Evolutionary conservation across 2,797 vertebrate species (phyloP).

Genomic region (Bovichtus diacanthus): DNA sequence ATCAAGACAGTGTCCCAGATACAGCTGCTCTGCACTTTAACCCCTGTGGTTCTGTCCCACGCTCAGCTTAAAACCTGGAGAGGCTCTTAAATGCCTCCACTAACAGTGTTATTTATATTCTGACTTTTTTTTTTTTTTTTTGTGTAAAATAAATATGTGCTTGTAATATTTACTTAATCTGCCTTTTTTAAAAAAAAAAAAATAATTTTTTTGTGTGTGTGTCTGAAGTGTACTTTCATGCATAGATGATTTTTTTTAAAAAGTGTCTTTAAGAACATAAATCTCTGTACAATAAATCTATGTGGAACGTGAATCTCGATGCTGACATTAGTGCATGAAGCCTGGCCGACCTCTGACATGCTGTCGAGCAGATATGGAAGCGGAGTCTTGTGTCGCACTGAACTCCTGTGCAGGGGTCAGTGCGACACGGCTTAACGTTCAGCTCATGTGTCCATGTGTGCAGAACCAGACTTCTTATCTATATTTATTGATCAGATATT

Average conservation of each 20-base stretch:
- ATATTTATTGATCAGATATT: background rate
- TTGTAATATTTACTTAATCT: conserved; percentile 3
- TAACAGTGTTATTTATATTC: conserved; percentile 39
- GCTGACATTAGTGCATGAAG: background rate
- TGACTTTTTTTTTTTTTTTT: too few relatives aligned
- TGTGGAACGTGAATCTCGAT: background rate
- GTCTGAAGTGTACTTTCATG: background rate
- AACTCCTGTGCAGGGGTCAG: background rate
- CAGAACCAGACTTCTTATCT: background rate
- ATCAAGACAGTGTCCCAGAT: conserved; percentile 35
- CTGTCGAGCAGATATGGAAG: background rate
- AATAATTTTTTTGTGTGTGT: background rate
- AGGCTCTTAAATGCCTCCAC: background rate
- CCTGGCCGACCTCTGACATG: background rate
- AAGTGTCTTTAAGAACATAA: conserved; percentile 3
- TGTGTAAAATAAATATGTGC: background rate
- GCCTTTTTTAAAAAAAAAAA: too few relatives aligned
- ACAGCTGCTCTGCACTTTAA: conserved; percentile 44
- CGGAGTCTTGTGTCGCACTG: background rate
- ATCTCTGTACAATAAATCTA: background rate
- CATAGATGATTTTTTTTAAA: conserved; percentile 1
- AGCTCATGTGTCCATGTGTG: background rate
- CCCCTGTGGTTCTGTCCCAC: background rate
- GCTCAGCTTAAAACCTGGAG: conserved; percentile 4
- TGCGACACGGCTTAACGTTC: background rate